Evolutionary conservation across 1,140 invertebrate species (phyloP).

Genomic region (Plectrocnemia conspersa): DNA sequence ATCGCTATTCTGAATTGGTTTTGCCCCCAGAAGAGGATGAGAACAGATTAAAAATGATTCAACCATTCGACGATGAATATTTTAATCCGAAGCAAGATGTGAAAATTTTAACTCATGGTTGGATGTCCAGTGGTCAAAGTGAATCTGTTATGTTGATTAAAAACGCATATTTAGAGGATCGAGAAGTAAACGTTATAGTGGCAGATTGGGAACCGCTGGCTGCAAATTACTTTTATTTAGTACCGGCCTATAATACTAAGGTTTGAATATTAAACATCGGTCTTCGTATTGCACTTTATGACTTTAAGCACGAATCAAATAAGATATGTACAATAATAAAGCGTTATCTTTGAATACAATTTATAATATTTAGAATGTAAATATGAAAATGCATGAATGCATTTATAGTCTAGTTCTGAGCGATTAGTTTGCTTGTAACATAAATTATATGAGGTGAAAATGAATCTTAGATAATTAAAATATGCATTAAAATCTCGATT

Average conservation of each 20-base stretch:
- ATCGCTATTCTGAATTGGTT: slow-evolving; percentile 40
- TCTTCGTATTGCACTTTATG: not conserved
- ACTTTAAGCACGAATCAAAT: not conserved
- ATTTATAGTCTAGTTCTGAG: too few relatives aligned
- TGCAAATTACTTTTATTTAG: slow-evolving; percentile 60
- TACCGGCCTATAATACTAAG: slow-evolving; percentile 57
- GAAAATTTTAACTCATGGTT: slow-evolving; percentile 71
- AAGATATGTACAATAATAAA: not conserved
- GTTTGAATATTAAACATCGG: too few relatives aligned
- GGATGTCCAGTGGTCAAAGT: slow-evolving; percentile 54
- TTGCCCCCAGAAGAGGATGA: slow-evolving; percentile 38
- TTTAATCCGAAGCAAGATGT: slow-evolving; percentile 56
- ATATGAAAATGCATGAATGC: too few relatives aligned
- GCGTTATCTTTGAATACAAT: too few relatives aligned
- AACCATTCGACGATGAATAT: slow-evolving; percentile 41
- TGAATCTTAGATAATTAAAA: too few relatives aligned
- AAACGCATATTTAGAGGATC: slow-evolving; percentile 48
- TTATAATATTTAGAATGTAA: too few relatives aligned
- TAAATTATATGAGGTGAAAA: too few relatives aligned
- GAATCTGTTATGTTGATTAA: slow-evolving; percentile 32
- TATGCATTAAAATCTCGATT: too few relatives aligned
- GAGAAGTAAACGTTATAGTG: slow-evolving; percentile 61
- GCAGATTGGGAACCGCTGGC: slow-evolving; percentile 65
- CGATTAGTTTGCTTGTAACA: too few relatives aligned
- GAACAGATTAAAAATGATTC: slow-evolving; percentile 39